Evolutionary conservation across 2,797 vertebrate genomes (phyloP).

Genomic region (Tokudaia tokunoshimensis): DNA sequence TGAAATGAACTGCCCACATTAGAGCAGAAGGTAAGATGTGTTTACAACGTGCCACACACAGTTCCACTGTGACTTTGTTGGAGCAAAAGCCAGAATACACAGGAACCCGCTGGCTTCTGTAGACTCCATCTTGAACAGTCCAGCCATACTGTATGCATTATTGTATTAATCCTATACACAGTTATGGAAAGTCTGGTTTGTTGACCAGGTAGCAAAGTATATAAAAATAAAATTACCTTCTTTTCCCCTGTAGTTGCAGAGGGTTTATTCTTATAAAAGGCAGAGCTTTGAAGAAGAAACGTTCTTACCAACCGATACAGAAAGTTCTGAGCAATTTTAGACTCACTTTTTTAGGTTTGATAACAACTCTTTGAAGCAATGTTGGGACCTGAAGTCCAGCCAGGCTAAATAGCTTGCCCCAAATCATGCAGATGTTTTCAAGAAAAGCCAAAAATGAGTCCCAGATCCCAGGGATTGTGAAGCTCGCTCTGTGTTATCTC

Average conservation of each 20-base stretch:
- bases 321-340: neutral
- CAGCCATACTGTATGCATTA: neutral
- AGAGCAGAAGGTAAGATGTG: neutral
- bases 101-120: neutral
- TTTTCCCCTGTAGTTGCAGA: neutral
- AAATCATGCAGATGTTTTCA: constrained; percentile 2
- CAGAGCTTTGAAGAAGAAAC: neutral
- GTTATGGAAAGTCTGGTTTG: neutral
- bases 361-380: constrained; percentile 1
- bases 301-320: neutral
- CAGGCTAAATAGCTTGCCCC: constrained; percentile 23
- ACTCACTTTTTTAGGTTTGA: constrained; percentile 18
- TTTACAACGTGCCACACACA: neutral
- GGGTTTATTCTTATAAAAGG: neutral
- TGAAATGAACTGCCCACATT: neutral
- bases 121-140: neutral
- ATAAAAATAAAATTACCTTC: constrained; percentile 11
- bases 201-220: neutral
- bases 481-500: neutral
- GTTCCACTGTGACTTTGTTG: neutral
- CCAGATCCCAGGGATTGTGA: neutral
- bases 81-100: neutral
- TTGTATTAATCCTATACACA: neutral
- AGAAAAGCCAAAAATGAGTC: constrained; percentile 31
- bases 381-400: constrained; percentile 8